Evolutionary conservation across 2,888 invertebrate genomes (phyloP).

Genomic region (Margaritifera margaritifera): DNA sequence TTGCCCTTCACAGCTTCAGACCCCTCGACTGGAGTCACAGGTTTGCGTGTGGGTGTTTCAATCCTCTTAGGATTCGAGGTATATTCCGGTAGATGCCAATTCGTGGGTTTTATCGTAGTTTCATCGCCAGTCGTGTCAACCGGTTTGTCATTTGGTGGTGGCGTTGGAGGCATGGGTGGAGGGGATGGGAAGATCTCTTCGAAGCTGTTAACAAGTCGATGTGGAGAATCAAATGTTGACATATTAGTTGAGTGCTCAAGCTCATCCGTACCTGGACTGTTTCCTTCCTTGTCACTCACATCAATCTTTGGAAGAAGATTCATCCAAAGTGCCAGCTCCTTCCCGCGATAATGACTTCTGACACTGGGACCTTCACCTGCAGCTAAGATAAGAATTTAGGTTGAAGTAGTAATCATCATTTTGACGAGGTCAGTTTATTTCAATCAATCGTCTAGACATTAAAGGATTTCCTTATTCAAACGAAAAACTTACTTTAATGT

Average conservation of each 20-base stretch:
- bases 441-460: too few relatives aligned
- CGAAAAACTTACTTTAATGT: too few relatives aligned
- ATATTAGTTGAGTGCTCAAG: constrained; percentile 88
- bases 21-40: too few relatives aligned
- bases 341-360: constrained; percentile 94
- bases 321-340: constrained; percentile 95
- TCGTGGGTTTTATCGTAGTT: too few relatives aligned
- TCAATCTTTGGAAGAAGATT: constrained; percentile 92
- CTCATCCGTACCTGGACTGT: constrained; percentile 85
- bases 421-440: too few relatives aligned
- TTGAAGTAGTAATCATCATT: too few relatives aligned
- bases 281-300: constrained; percentile 86
- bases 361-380: constrained; percentile 84
- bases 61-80: too few relatives aligned
- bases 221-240: constrained; percentile 87
- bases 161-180: constrained; percentile 62
- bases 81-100: too few relatives aligned
- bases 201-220: constrained; percentile 78
- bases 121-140: too few relatives aligned
- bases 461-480: too few relatives aligned
- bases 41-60: too few relatives aligned
- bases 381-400: too few relatives aligned
- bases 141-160: constrained; percentile 23
- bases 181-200: constrained; percentile 53
- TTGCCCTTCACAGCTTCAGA: neutral